phyloP scores from a whole-genome alignment of 2,888 invertebrate species.

The Deilephila elpenor region DNA sequence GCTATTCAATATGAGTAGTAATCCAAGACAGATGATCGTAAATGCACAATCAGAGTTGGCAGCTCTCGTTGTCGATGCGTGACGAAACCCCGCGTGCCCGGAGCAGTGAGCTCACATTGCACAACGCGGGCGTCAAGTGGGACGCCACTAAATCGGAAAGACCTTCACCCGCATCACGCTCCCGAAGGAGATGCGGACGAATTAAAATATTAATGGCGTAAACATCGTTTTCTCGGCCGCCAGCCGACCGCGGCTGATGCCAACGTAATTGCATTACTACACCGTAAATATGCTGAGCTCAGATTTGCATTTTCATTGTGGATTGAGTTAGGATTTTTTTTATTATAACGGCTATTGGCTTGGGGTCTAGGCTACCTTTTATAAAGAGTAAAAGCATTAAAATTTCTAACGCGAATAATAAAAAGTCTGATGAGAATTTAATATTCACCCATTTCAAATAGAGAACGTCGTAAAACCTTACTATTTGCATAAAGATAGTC shows the following conservation, averaged over 20 bases:
- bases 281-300: neutral
- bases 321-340: neutral
- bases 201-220: conserved; percentile 30
- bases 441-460: too few relatives aligned
- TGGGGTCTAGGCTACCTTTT: too few relatives aligned
- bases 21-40: conserved; percentile 47
- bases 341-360: too few relatives aligned
- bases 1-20: too few relatives aligned
- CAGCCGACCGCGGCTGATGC: neutral
- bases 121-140: conserved; percentile 69
- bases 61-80: conserved; percentile 46
- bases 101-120: conserved; percentile 61
- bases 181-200: conserved; percentile 56
- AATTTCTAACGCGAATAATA: too few relatives aligned
- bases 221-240: conserved; percentile 24
- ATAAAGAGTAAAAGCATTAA: too few relatives aligned
- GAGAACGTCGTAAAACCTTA: too few relatives aligned
- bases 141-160: conserved; percentile 76
- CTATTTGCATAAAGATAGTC: too few relatives aligned
- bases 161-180: conserved; percentile 78
- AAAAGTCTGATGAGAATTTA: too few relatives aligned
- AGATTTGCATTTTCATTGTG: neutral
- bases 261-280: neutral
- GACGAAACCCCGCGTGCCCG: conserved; percentile 60
- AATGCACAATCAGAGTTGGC: conserved; percentile 47